A percentile compares a stretch with the other conserved stretches of the same genome.
These are phyloP conservation scores for Tenthredo livida DNA, from an alignment of 2,888 invertebrate genomes.

Conservation along the genomic window DNA sequence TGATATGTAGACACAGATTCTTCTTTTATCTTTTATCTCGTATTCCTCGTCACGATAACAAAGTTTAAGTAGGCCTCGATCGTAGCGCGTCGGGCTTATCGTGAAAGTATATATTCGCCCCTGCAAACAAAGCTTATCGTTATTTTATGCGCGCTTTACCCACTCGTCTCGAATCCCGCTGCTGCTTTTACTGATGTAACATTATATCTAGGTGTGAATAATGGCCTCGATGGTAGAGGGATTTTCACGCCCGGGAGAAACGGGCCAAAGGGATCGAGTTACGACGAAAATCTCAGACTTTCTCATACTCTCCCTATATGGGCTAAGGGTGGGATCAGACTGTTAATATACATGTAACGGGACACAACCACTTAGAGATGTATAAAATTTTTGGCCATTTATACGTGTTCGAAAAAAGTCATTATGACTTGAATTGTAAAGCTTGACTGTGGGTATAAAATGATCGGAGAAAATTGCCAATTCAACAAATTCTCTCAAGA, in stretches of 20 bases:
- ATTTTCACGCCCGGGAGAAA: background rate
- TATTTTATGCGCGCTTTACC: slow-evolving; percentile 20
- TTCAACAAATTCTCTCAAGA: background rate
- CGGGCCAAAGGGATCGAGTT: background rate
- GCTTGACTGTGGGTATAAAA: background rate
- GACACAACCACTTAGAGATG: background rate
- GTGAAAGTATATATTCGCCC: slow-evolving; percentile 3
- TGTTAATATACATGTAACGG: background rate
- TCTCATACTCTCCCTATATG: background rate
- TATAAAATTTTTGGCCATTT: background rate
- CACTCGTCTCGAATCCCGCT: slow-evolving; percentile 20
- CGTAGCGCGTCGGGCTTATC: background rate
- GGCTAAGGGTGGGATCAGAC: background rate
- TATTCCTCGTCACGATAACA: slow-evolving; percentile 23
- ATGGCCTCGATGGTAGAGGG: background rate
- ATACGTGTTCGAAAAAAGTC: background rate
- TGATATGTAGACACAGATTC: background rate
- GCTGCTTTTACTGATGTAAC: slow-evolving; percentile 6
- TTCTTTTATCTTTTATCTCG: slow-evolving; percentile 18
- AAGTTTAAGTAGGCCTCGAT: slow-evolving; percentile 7
- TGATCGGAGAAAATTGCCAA: background rate
- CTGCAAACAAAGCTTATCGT: slow-evolving; percentile 38
- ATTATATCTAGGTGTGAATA: background rate
- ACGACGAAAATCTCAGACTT: background rate
- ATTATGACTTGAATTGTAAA: too few relatives aligned